Base-by-base conservation (phyloP, 2,888 invertebrate genomes). In the Lasioglossum morio region DNA sequence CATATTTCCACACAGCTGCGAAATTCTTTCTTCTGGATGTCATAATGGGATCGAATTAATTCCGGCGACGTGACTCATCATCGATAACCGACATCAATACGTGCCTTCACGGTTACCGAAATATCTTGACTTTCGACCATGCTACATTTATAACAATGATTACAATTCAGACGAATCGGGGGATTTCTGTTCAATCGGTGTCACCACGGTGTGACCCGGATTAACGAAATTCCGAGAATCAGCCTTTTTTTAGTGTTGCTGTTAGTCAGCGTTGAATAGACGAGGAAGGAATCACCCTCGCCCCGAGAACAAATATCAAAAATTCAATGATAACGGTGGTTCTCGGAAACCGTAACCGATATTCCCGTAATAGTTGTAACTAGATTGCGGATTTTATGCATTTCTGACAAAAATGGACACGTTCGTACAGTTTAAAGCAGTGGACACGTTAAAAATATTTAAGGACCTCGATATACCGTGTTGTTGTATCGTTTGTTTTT, bases 31-130 rank as follows among this genome's bases (percentile, higher is more conserved):
- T 37, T 69, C 23, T 5, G 34, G 23, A n/a, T 37, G n/a, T 23
- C 37, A 37, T 69, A 69, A 69, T 40, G 40, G 34, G n/a, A 85
- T 83, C 90, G 79, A 85, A 90, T 87, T 89, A 79, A 91, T 88
- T 89, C 88, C n/a, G 73, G 57, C 57, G 72, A 82, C 84, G 57
- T 89, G 91, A 89, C 86, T 89, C 88, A 79, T 80, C 83, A 40
- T n/a, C 43, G 72, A 82, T 82, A 85, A 74, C 34, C 66, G 40
- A 23, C 80, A 53, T 79, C 72, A 77, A 79, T 81, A 87, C 76
- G 72, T 78, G 80, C 27, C 46, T 80, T 46, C 81, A 70, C 46
- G 53, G 40, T 40, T 19, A 43, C 60, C 27, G 60, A 78, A 90
- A 85, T 88, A 86, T 84, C 81, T 87, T 66, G 57, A 78, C 78